Evolutionary conservation across 2,113 vertebrate species (phyloP).

Genomic region (Mungos mungo): DNA sequence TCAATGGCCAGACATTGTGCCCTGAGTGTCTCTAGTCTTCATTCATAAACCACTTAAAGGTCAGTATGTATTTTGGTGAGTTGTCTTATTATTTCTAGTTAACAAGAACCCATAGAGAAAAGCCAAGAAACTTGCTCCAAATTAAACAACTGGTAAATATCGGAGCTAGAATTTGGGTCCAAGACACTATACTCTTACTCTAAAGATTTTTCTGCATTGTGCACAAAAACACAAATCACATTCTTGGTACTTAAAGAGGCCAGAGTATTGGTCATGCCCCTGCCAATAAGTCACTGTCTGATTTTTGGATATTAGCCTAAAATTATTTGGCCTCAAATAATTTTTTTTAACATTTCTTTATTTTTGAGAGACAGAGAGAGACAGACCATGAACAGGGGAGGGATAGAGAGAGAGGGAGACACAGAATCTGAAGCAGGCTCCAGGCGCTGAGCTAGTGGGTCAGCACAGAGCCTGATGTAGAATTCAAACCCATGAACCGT

Average conservation of each 20-base stretch:
- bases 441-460: no score
- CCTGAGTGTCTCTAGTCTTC: background rate
- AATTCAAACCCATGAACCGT: no score
- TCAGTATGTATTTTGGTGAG: background rate
- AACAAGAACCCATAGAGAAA: background rate
- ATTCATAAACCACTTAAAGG: conserved; percentile 31
- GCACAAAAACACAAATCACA: background rate
- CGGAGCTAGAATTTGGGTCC: background rate
- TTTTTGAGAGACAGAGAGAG: no score
- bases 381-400: no score
- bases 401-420: no score
- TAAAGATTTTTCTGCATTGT: background rate
- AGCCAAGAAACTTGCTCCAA: conserved; percentile 22
- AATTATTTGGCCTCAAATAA: background rate
- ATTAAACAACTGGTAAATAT: background rate
- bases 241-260: background rate
- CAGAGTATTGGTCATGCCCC: background rate
- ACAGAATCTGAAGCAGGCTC: no score
- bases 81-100: background rate
- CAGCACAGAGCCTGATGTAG: no score
- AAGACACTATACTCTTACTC: background rate
- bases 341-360: no score
- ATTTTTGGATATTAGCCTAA: background rate
- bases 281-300: background rate
- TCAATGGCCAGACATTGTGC: background rate